phyloP scores from a whole-genome alignment of 2,113 vertebrate genomes.

The Notothenia rossii region DNA sequence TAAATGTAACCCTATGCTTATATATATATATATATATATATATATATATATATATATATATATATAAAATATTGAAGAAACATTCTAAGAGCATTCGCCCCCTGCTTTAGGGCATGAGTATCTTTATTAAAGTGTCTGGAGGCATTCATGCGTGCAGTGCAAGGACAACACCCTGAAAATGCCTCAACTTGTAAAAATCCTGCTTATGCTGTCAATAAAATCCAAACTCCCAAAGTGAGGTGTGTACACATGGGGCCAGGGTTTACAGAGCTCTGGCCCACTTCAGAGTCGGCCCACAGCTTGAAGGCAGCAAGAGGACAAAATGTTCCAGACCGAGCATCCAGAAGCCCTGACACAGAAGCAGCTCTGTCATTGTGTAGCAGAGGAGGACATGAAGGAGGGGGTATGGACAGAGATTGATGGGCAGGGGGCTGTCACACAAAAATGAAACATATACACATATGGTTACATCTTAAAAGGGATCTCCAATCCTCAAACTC shows the following conservation, averaged over 20 bases:
- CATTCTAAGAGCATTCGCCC: not conserved
- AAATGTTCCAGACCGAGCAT: slow-evolving; percentile 72
- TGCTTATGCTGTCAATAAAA: slow-evolving; percentile 8
- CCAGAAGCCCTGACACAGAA: slow-evolving; percentile 50
- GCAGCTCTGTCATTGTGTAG: slow-evolving; percentile 52
- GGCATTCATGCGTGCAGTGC: not conserved
- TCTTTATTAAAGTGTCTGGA: not conserved
- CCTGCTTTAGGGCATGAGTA: not conserved
- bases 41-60: no score
- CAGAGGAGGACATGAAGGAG: not conserved
- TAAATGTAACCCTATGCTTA: not conserved
- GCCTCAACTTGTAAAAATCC: slow-evolving; percentile 30
- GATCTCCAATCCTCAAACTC: not conserved
- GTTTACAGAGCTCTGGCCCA: slow-evolving; percentile 47
- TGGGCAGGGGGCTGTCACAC: not conserved
- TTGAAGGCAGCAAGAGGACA: slow-evolving; percentile 67
- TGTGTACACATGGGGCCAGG: not conserved
- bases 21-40: no score
- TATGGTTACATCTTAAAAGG: not conserved
- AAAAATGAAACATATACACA: not conserved
- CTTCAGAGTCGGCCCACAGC: slow-evolving; percentile 48
- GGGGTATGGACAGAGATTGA: not conserved
- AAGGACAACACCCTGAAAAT: slow-evolving; percentile 38
- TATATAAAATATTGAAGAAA: not conserved
- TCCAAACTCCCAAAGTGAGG: slow-evolving; percentile 24